phyloP scores from a whole-genome alignment of 2,888 invertebrate species.

The Pachymerium ferrugineum region DNA sequence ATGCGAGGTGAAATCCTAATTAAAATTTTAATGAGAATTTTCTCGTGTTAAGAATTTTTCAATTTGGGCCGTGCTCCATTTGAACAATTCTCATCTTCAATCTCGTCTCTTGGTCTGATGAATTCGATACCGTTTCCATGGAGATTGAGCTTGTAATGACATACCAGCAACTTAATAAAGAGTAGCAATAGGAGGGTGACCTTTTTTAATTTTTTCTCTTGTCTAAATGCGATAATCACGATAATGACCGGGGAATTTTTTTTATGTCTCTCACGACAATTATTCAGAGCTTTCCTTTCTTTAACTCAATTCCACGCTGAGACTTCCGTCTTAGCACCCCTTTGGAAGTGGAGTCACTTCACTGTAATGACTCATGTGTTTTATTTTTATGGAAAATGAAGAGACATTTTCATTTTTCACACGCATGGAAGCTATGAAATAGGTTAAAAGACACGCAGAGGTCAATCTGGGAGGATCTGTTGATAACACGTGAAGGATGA shows the following conservation, averaged over 20 bases:
- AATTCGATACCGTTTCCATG: too few relatives aligned
- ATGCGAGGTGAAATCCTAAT: not conserved
- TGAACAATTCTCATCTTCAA: not conserved
- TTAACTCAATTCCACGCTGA: conserved; percentile 16
- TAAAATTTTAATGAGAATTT: conserved; percentile 23
- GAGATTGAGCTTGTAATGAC: too few relatives aligned
- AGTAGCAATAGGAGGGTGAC: not conserved
- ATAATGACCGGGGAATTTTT: conserved; percentile 14
- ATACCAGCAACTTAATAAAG: too few relatives aligned
- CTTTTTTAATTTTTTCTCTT: not conserved
- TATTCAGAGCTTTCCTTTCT: not conserved
- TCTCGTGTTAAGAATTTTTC: conserved; percentile 10
- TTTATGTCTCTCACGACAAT: conserved; percentile 7
- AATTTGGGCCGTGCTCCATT: conserved; percentile 12
- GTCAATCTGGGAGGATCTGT: conserved; percentile 9
- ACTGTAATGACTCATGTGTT: not conserved
- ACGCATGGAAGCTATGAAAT: too few relatives aligned
- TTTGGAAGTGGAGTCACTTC: not conserved
- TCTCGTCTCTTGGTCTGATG: too few relatives aligned
- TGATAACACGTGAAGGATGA: conserved; percentile 9
- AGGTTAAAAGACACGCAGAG: not conserved
- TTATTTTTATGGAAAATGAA: not conserved
- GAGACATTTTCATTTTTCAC: conserved; percentile 19
- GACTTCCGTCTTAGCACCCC: conserved; percentile 5
- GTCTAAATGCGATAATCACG: not conserved